These are phyloP conservation scores for Brenthis ino DNA, from an alignment of 2,888 invertebrate species.

Conservation along the genomic window DNA sequence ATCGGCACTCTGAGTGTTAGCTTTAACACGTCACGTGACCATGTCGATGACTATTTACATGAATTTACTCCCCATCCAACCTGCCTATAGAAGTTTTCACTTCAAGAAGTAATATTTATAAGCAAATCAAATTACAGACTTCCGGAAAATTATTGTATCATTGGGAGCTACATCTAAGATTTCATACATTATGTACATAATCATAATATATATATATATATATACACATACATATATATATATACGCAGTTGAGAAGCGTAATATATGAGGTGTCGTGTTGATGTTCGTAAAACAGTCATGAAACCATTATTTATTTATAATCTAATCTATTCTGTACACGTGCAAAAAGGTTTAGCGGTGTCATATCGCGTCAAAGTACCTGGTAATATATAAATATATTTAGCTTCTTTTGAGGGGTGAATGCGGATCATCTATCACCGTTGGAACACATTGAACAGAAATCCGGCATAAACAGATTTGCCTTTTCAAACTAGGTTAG, in stretches of 20 bases:
- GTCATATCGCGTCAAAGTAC: conserved; percentile 34
- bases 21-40: no score
- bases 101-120: background rate
- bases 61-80: no score
- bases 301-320: conserved; percentile 39
- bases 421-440: conserved; percentile 33
- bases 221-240: no score
- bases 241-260: conserved; percentile 4
- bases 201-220: no score
- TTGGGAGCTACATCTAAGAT: no score
- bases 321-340: conserved; percentile 33
- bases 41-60: no score
- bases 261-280: conserved; percentile 13
- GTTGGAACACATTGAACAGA: conserved; percentile 31
- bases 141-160: no score
- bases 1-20: no score
- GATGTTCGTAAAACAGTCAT: conserved; percentile 3
- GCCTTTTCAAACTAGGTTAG: conserved; percentile 26
- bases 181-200: no score
- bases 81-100: no score
- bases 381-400: conserved; percentile 35
- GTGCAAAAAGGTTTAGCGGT: conserved; percentile 34
- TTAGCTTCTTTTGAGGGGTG: conserved; percentile 32
- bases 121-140: background rate
- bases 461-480: conserved; percentile 34